Percentiles rank a stretch among this genome's conserved stretches.
phyloP scores from a whole-genome alignment of 2,888 invertebrate species.

The Dasypolia templi region DNA sequence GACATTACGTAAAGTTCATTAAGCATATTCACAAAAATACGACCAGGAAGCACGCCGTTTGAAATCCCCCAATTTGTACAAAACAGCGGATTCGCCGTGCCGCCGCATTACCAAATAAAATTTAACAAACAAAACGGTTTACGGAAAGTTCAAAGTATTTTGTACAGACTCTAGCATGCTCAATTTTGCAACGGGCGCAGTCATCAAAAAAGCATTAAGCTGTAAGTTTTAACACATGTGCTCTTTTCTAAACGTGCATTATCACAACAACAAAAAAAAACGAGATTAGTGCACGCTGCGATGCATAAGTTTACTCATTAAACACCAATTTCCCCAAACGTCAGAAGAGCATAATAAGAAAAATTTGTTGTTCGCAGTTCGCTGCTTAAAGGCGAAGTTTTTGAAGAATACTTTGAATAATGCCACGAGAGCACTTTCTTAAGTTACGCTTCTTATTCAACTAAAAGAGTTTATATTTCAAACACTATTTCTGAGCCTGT shows the following conservation, averaged over 20 bases:
- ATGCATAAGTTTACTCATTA: constrained; percentile 81
- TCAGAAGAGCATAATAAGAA: constrained; percentile 76
- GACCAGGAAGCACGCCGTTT: constrained; percentile 43
- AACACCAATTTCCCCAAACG: constrained; percentile 78
- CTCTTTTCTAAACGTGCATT: constrained; percentile 72
- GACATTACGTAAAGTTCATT: constrained; percentile 36
- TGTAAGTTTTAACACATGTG: constrained; percentile 73
- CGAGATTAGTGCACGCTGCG: constrained; percentile 70
- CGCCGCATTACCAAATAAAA: constrained; percentile 66
- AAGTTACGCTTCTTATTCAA: constrained; percentile 67
- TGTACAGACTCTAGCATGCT: constrained; percentile 60
- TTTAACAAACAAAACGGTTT: constrained; percentile 63
- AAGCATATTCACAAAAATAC: constrained; percentile 53
- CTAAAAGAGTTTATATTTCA: constrained; percentile 70
- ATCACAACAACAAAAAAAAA: constrained; percentile 60
- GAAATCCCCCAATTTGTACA: constrained; percentile 55
- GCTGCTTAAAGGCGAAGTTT: constrained; percentile 69
- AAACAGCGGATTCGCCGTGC: constrained; percentile 41
- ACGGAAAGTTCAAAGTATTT: constrained; percentile 61
- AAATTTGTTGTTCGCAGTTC: constrained; percentile 72
- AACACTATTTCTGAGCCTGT: constrained; percentile 72
- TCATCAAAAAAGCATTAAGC: constrained; percentile 79
- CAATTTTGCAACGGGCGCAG: constrained; percentile 69
- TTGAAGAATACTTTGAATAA: constrained; percentile 75
- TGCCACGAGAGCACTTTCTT: constrained; percentile 67